Evolutionary conservation across 2,113 vertebrate genomes (phyloP).

Genomic region (Notothenia coriiceps): DNA sequence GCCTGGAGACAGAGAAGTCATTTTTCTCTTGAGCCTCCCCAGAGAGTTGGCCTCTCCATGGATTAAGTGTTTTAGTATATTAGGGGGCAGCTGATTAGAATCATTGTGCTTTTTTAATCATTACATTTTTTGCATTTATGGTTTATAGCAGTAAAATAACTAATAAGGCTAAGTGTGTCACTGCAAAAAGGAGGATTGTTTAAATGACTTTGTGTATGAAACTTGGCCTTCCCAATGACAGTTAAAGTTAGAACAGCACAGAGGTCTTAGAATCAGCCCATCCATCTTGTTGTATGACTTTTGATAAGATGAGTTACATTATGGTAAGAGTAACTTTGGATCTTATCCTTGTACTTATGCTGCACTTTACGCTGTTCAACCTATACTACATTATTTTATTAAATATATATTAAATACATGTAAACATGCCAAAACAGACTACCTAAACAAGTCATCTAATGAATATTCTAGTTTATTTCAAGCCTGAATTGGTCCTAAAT

Average conservation of each 20-base stretch:
- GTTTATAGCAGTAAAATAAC: slow-evolving; percentile 81
- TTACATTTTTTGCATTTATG: slow-evolving; percentile 83
- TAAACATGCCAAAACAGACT: slow-evolving; percentile 9
- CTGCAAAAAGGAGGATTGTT: slow-evolving; percentile 74
- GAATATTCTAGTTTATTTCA: slow-evolving; percentile 24
- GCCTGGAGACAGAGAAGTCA: slow-evolving; percentile 88
- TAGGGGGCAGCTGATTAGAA: slow-evolving; percentile 88
- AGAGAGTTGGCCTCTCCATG: slow-evolving; percentile 85
- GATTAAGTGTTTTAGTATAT: slow-evolving; percentile 89
- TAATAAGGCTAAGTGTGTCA: slow-evolving; percentile 86
- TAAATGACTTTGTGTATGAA: slow-evolving; percentile 81
- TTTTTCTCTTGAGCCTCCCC: slow-evolving; percentile 86
- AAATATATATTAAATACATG: background rate
- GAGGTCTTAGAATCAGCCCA: slow-evolving; percentile 43
- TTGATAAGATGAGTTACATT: slow-evolving; percentile 40
- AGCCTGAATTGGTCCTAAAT: background rate
- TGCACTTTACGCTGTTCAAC: background rate
- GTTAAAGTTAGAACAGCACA: slow-evolving; percentile 53
- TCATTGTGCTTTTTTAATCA: slow-evolving; percentile 87
- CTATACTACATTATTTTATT: background rate
- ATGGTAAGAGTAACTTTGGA: slow-evolving; percentile 25
- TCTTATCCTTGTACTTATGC: background rate
- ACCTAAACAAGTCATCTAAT: slow-evolving; percentile 27
- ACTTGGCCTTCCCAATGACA: slow-evolving; percentile 70
- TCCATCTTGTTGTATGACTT: slow-evolving; percentile 37